Conservation (phyloP, 2,797 vertebrate genomes). For the Sylvia borin region DNA sequence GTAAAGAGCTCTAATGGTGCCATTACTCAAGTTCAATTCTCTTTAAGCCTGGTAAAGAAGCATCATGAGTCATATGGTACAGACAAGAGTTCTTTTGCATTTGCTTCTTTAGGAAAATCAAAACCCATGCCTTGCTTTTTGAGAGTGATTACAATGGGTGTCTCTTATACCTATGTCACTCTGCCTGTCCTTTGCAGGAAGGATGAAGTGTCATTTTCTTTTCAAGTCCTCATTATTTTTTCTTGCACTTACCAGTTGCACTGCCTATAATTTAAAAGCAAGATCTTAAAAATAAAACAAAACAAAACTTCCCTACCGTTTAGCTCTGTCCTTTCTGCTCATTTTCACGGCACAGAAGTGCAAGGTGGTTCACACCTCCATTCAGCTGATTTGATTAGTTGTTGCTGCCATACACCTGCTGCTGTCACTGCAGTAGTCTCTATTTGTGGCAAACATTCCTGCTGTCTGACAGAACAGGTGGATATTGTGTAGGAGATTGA, state of each 20-base stretch:
- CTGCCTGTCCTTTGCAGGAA: neutral
- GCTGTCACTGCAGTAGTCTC: constrained; percentile 53
- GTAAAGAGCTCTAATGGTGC: constrained; percentile 89
- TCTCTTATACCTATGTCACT: neutral
- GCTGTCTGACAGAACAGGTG: constrained; percentile 61
- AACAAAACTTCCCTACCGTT: neutral
- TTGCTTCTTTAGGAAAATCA: constrained; percentile 66
- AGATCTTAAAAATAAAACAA: constrained; percentile 36
- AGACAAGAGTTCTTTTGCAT: constrained; percentile 70
- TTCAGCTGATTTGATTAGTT: constrained; percentile 62
- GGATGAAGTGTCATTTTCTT: constrained; percentile 2
- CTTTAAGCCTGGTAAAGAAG: constrained; percentile 73
- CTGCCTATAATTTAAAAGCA: neutral
- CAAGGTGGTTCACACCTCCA: constrained; percentile 32
- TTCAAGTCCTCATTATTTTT: constrained; percentile 12
- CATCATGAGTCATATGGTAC: constrained; percentile 64
- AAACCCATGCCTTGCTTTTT: constrained; percentile 54
- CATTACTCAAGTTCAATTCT: constrained; percentile 90
- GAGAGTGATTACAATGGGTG: constrained; percentile 33
- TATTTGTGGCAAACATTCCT: constrained; percentile 46
- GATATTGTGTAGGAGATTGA: constrained; percentile 58
- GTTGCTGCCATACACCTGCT: constrained; percentile 56
- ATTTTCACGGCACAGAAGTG: neutral
- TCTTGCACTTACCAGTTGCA: neutral
- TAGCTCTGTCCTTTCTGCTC: constrained; percentile 14